Conservation (phyloP, 2,797 vertebrate species). For the Psittacula derbiana region DNA sequence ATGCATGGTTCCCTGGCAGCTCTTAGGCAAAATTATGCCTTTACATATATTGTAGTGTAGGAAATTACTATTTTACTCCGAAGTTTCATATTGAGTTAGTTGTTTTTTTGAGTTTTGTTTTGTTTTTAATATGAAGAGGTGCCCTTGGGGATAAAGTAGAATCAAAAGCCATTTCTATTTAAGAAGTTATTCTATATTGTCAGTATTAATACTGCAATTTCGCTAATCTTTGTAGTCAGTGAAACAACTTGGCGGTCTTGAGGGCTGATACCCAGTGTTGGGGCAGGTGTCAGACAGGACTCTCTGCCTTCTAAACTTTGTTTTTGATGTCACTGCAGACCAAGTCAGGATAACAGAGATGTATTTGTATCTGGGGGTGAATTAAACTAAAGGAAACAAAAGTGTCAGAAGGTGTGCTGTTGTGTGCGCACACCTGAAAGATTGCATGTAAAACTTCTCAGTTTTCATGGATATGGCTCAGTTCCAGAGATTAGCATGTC, state of each 20-base stretch:
- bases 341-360: slow-evolving; percentile 45
- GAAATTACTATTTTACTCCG: slow-evolving; percentile 73
- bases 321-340: slow-evolving; percentile 73
- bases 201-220: neutral
- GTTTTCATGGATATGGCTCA: neutral
- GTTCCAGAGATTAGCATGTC: neutral
- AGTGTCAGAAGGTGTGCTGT: neutral
- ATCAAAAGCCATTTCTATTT: slow-evolving; percentile 65
- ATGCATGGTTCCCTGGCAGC: slow-evolving; percentile 56
- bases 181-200: slow-evolving; percentile 52
- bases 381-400: slow-evolving; percentile 69
- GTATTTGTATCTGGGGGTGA: slow-evolving; percentile 60
- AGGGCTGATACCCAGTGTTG: neutral
- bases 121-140: slow-evolving; percentile 56
- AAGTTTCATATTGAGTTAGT: slow-evolving; percentile 31
- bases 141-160: slow-evolving; percentile 24
- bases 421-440: neutral
- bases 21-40: slow-evolving; percentile 61
- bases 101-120: neutral
- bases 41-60: slow-evolving; percentile 54
- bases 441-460: neutral
- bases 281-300: neutral
- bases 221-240: slow-evolving; percentile 23
- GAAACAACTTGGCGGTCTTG: slow-evolving; percentile 1
- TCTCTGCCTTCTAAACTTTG: slow-evolving; percentile 61